Evolutionary conservation across 2,797 vertebrate species (phyloP).

Genomic region (Paratrypauchen microcephalus): DNA sequence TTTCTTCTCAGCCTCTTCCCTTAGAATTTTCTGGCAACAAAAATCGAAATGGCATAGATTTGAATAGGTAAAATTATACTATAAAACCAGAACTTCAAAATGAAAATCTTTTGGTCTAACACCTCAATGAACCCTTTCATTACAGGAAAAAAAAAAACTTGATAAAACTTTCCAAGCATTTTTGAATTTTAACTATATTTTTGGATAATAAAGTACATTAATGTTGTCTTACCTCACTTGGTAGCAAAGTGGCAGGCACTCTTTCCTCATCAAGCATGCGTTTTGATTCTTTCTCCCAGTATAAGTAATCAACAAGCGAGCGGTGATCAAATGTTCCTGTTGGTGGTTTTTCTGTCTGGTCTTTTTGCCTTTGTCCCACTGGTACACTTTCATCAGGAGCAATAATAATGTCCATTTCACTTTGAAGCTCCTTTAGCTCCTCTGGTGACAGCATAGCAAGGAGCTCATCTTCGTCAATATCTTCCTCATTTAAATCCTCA

Average conservation of each 20-base stretch:
- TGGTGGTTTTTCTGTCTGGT: conserved; percentile 92
- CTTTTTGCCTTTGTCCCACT: conserved; percentile 91
- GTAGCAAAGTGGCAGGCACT: conserved; percentile 86
- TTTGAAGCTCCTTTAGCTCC: conserved; percentile 91
- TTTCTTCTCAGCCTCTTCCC: conserved; percentile 62
- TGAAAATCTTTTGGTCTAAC: background rate
- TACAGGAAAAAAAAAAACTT: background rate
- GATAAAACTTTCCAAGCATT: background rate
- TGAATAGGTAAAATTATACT: background rate
- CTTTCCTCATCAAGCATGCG: conserved; percentile 94
- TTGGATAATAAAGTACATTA: background rate
- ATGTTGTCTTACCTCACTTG: conserved; percentile 85
- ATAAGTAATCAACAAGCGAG: conserved; percentile 92
- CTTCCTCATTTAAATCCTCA: conserved; percentile 78
- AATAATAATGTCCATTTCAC: conserved; percentile 93
- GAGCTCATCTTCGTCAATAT: conserved; percentile 93
- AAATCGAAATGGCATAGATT: background rate
- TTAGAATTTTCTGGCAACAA: conserved; percentile 68
- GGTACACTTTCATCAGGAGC: conserved; percentile 91
- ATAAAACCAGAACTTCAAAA: background rate
- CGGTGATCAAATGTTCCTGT: conserved; percentile 92
- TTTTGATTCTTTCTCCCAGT: conserved; percentile 93
- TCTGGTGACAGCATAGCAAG: conserved; percentile 92
- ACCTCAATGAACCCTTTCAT: background rate
- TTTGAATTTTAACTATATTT: background rate